These are phyloP conservation scores for Rhopilema esculentum DNA, from an alignment of 30 jellyfish, hydroid and myxozoan species.

Conservation along the genomic window DNA sequence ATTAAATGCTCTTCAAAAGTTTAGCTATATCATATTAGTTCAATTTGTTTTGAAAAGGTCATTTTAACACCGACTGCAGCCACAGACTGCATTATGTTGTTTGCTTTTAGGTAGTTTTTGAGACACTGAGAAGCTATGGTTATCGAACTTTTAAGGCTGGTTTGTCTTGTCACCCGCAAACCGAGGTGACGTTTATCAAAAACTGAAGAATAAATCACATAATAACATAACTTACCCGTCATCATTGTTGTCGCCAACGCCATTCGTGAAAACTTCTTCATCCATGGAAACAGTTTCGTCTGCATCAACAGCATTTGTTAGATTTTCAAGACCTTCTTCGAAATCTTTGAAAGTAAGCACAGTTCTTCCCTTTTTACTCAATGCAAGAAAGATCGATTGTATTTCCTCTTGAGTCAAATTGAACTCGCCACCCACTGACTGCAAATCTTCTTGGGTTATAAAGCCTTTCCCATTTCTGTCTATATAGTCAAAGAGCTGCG, in stretches of 20 bases:
- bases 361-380: slow-evolving; percentile 37
- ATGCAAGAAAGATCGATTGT: slow-evolving; percentile 51
- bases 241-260: slow-evolving; percentile 18
- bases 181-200: background rate
- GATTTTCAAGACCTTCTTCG: slow-evolving; percentile 57
- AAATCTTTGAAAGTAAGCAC: slow-evolving; percentile 61
- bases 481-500: slow-evolving; percentile 72
- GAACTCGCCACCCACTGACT: slow-evolving; percentile 55
- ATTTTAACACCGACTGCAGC: too few species aligned
- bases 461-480: slow-evolving; percentile 83
- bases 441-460: slow-evolving; percentile 73
- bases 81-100: background rate
- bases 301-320: slow-evolving; percentile 3
- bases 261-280: slow-evolving; percentile 64
- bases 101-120: background rate
- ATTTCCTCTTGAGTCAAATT: slow-evolving; percentile 52
- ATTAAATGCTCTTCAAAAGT: too few species aligned
- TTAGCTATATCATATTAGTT: too few species aligned
- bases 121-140: background rate
- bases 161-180: background rate
- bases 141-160: background rate
- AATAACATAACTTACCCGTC: slow-evolving; percentile 8
- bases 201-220: background rate
- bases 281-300: slow-evolving; percentile 36
- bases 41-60: too few species aligned